phyloP scores from a whole-genome alignment of 37 sponge, comb jelly and placozoan genomes.

The Beroe ovata region DNA sequence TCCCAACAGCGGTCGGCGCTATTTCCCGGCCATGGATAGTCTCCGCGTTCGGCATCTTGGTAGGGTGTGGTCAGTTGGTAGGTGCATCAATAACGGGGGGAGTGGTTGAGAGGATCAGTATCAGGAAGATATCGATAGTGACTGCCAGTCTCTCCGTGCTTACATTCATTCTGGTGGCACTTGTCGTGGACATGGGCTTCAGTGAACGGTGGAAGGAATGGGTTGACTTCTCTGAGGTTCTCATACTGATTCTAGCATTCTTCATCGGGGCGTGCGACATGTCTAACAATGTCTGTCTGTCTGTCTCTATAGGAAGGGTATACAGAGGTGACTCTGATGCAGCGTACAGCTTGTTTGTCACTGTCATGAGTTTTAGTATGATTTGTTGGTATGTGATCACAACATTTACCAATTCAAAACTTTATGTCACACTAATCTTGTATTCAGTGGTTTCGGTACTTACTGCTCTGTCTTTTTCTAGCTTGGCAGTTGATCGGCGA shows the following conservation, averaged over 20 bases:
- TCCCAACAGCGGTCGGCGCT: constrained; percentile 19
- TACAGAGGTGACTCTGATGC: constrained; percentile 5
- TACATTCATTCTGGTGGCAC: constrained; percentile 4
- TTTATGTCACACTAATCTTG: constrained; percentile 3
- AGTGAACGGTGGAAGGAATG: constrained; percentile 33
- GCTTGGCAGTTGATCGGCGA: background rate
- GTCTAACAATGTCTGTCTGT: constrained; percentile 47
- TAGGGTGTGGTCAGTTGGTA: constrained; percentile 11
- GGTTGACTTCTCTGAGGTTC: background rate
- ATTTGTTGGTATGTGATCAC: background rate
- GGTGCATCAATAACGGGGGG: constrained; percentile 21
- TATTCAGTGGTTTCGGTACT: background rate
- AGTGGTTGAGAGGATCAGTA: constrained; percentile 20
- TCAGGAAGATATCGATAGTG: constrained; percentile 44
- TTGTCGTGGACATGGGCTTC: constrained; percentile 45
- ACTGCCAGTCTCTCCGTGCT: background rate
- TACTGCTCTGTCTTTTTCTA: background rate
- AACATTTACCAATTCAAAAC: background rate
- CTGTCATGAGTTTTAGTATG: constrained; percentile 60
- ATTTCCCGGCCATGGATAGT: constrained; percentile 19
- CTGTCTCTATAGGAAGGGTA: constrained; percentile 22
- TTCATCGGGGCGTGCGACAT: constrained; percentile 64
- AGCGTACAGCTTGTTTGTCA: constrained; percentile 57
- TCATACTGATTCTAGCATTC: constrained; percentile 6
- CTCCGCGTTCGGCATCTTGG: constrained; percentile 18